Base-by-base conservation (phyloP, 2,888 invertebrate genomes). In the Drosophila putrida region DNA sequence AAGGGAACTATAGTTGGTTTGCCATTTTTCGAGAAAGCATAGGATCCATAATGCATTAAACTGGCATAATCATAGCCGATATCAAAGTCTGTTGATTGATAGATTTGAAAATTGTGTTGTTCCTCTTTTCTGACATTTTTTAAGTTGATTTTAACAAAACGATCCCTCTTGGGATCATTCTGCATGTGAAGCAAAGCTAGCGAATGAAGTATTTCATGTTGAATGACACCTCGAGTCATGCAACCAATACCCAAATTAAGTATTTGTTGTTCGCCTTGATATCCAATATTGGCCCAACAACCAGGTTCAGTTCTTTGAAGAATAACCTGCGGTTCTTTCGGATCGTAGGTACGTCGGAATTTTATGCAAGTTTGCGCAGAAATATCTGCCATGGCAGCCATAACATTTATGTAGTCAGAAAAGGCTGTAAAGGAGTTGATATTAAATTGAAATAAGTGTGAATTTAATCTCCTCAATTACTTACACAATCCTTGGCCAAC, bases 111-210 rank as follows among this genome's bases (percentile, higher is more conserved):
- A 92, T 96, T 96, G 53, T 92, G 92, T 80, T 94, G 93, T 15
- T 94, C 93, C 0, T 95, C 95, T 94, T 88, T 47, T 90, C 90
- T 3, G 9, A 90, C 79, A 44, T 90, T 88, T 4, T 80, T 78
- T 11, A 53, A 60, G 8, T 93, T 91, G 27, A 96, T 93, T 1
- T 80, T 91, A 0, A 95, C 95, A 80, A 93, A 95, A 51, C 94
- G 93, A 85, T 96, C 96, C 0, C 96, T 92, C 81, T 96, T 95
- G 0, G 93, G 94, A 2, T 96, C 94, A 82, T 95, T 96, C 90
- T 96, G 96, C 84, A 96, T 96, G 89, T 96, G 96, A 90, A 95
- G 93, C 90, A 96, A 96, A 0, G 96, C 96, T 0, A 95, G 85
- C 0, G 95, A 95, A 87, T 96, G 96, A 91, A 96, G 94, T 62